Evolutionary conservation across 2,113 vertebrate species (phyloP).

Genomic region (Clupea harengus): DNA sequence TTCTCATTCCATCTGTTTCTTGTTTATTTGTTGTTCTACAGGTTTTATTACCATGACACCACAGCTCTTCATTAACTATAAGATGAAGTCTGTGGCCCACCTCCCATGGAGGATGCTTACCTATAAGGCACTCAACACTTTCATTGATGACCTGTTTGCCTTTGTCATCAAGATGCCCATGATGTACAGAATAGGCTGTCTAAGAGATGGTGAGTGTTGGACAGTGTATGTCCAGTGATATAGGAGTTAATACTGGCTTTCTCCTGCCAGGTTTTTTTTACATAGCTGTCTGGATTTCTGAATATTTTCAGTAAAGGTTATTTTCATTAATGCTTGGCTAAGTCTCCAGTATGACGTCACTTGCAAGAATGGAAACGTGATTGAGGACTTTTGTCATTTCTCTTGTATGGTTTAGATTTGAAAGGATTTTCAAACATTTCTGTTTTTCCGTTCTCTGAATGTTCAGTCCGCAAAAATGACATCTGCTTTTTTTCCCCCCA

Average conservation of each 20-base stretch:
- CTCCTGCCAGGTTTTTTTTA: not conserved
- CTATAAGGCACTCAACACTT: constrained; percentile 96
- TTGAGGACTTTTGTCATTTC: no score
- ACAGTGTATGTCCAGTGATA: not conserved
- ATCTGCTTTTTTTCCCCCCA: not conserved
- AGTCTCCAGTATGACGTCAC: no score
- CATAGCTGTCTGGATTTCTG: not conserved
- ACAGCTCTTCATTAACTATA: constrained; percentile 96
- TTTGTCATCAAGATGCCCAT: constrained; percentile 98
- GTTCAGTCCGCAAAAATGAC: not conserved
- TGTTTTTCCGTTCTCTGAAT: not conserved
- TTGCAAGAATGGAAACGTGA: no score
- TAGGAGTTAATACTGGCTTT: no score
- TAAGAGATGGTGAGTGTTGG: constrained; percentile 80
- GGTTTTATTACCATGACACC: constrained; percentile 96
- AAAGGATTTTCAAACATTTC: not conserved
- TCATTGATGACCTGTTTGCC: constrained; percentile 94
- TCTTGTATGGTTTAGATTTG: no score
- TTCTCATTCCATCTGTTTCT: not conserved
- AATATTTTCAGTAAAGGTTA: not conserved
- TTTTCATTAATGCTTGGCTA: not conserved
- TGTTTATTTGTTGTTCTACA: constrained; percentile 28
- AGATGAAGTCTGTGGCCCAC: constrained; percentile 94
- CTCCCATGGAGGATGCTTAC: constrained; percentile 96
- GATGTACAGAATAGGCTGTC: constrained; percentile 97